Conservation (phyloP, 1,140 invertebrate species). For the Brachionus calyciflorus region DNA sequence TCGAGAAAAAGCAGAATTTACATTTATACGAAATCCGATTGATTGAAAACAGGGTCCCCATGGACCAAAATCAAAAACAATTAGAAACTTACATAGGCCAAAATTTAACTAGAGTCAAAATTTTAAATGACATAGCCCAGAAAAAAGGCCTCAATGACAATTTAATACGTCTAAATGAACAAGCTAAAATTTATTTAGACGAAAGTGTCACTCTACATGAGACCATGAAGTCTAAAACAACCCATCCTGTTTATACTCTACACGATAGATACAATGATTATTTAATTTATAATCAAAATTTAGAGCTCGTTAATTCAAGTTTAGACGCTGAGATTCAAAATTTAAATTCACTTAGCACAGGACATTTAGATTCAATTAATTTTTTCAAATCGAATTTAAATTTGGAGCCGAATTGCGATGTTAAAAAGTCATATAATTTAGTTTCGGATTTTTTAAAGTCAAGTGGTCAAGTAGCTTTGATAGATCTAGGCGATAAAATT, state of each 20-base stretch:
- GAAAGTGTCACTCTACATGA: slow-evolving; percentile 27
- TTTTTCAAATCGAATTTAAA: not conserved
- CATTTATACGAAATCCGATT: slow-evolving; percentile 7
- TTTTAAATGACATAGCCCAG: not conserved
- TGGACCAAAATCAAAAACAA: not conserved
- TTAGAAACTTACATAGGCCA: not conserved
- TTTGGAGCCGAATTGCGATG: not conserved
- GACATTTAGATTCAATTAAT: not conserved
- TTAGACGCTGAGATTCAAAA: not conserved
- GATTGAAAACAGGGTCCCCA: not conserved
- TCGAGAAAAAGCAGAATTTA: slow-evolving; percentile 14
- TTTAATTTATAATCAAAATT: not conserved
- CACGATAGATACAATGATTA: slow-evolving; percentile 1
- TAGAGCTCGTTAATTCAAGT: not conserved
- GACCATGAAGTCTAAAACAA: not conserved
- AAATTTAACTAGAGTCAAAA: not conserved
- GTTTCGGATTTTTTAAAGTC: not conserved
- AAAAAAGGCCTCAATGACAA: slow-evolving; percentile 11
- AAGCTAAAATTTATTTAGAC: slow-evolving; percentile 31
- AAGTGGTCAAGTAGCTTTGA: not conserved
- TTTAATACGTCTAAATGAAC: not conserved
- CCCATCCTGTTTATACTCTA: slow-evolving; percentile 10
- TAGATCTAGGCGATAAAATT: not conserved
- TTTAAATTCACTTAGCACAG: not conserved
- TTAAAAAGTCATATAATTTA: not conserved